Percentiles rank a stretch among this genome's conserved stretches.
phyloP scores from a whole-genome alignment of 2,113 vertebrate species.

The Vulpes ferrilata region DNA sequence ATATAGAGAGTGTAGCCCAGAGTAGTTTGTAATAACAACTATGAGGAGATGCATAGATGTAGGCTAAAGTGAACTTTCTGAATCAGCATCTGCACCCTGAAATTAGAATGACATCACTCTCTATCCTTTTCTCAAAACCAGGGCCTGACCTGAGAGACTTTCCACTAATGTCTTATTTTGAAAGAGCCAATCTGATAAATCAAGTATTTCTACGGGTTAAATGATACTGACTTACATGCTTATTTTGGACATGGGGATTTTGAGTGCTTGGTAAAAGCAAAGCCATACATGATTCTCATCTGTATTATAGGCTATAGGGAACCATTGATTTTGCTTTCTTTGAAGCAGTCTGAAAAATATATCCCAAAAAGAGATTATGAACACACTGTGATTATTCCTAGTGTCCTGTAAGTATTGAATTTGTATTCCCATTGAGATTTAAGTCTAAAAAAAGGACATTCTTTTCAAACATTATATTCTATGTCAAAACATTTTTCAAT shows the following conservation, averaged over 20 bases:
- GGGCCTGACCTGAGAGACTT: neutral
- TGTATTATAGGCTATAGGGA: neutral
- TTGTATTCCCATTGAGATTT: neutral
- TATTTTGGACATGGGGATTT: slow-evolving; percentile 18
- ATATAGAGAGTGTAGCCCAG: neutral
- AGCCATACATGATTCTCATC: neutral
- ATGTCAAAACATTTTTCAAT: neutral
- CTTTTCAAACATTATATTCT: neutral
- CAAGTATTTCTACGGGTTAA: neutral
- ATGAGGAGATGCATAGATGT: neutral
- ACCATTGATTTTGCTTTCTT: neutral
- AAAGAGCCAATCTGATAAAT: neutral
- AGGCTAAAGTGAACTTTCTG: neutral
- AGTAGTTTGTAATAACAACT: neutral
- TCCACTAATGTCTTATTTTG: neutral
- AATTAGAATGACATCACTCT: neutral
- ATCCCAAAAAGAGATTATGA: neutral
- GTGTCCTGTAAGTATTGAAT: neutral
- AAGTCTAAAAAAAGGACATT: neutral
- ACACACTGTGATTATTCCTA: neutral
- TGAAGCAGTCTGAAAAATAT: neutral
- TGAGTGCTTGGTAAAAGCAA: neutral
- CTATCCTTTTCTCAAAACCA: neutral
- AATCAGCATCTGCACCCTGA: neutral
- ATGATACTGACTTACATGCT: neutral